Conservation (phyloP, 2,888 invertebrate species). For the Acronicta psi region DNA sequence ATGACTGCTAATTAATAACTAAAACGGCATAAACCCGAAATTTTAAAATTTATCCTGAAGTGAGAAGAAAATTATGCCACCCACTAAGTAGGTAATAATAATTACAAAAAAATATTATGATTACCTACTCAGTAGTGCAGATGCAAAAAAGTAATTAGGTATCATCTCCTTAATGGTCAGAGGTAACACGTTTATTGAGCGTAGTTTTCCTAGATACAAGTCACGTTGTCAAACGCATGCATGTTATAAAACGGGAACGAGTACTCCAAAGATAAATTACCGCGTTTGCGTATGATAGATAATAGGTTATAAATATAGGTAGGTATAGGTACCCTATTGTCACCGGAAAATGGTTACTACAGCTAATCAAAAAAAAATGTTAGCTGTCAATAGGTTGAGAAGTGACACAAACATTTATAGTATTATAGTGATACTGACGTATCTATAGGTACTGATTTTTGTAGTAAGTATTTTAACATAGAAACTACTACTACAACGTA, state of each 20-base stretch:
- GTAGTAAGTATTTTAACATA: conserved; percentile 2
- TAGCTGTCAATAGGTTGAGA: no score
- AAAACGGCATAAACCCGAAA: not conserved
- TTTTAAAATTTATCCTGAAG: no score
- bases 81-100: no score
- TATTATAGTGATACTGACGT: no score
- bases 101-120: no score
- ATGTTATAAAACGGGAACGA: conserved; percentile 48
- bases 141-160: conserved; percentile 7
- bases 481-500: no score
- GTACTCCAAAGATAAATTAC: conserved; percentile 43
- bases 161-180: conserved; percentile 12
- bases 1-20: no score
- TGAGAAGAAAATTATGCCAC: no score
- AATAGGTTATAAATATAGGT: no score
- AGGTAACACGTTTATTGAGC: conserved; percentile 28
- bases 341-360: no score
- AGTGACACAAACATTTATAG: no score
- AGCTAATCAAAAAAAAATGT: no score
- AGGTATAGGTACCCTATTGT: conserved; percentile 7
- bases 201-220: conserved; percentile 54
- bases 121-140: not conserved
- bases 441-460: not conserved
- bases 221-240: conserved; percentile 65
- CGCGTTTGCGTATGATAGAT: conserved; percentile 16